Evolutionary conservation across 2,888 invertebrate genomes (phyloP).

Genomic region (Pheosia tremula): DNA sequence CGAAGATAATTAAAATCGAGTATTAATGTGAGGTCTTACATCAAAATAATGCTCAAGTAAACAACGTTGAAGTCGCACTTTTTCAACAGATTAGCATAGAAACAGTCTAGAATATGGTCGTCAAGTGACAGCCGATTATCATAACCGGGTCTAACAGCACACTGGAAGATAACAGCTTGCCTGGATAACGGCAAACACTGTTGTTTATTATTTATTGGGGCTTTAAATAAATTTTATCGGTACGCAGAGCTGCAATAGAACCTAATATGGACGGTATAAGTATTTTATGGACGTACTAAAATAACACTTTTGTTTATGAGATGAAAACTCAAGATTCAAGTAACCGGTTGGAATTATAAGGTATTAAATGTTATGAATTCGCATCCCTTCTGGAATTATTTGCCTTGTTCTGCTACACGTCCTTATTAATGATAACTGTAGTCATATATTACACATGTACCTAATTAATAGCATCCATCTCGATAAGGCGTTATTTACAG

Average conservation of each 20-base stretch:
- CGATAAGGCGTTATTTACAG: background rate
- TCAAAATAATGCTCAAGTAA: background rate
- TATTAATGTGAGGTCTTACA: too few species aligned
- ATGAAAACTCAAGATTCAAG: background rate
- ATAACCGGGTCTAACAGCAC: background rate
- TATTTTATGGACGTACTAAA: background rate
- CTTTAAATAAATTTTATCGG: slow-evolving; percentile 1
- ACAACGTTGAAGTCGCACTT: background rate
- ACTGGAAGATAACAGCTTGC: background rate
- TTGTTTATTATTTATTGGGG: slow-evolving; percentile 6
- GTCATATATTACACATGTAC: too few species aligned
- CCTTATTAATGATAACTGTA: too few species aligned
- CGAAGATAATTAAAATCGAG: background rate
- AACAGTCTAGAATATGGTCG: background rate
- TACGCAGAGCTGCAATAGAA: background rate
- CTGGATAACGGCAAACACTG: background rate
- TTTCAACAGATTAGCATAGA: slow-evolving; percentile 2
- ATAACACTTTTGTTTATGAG: background rate
- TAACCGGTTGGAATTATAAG: too few species aligned
- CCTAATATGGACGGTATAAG: background rate
- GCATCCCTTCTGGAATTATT: too few species aligned
- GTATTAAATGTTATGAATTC: too few species aligned
- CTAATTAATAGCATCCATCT: too few species aligned
- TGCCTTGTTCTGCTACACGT: too few species aligned
- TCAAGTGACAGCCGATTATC: slow-evolving; percentile 2